These are phyloP conservation scores for Hirtodrosophila alboralis DNA, from an alignment of 2,888 invertebrate genomes.

Conservation along the genomic window DNA sequence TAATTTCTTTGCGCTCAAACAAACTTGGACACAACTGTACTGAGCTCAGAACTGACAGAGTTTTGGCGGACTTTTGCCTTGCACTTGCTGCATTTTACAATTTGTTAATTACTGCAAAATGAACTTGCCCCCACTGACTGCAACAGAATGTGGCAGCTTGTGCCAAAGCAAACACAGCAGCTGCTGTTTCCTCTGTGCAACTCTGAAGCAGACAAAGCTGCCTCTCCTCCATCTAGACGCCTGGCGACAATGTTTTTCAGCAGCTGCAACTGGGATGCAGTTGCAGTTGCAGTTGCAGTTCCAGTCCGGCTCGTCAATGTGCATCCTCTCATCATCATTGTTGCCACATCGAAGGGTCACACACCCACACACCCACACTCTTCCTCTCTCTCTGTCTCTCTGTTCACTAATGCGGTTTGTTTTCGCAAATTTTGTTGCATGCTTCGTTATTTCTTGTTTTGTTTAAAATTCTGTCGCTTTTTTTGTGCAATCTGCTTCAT, in stretches of 20 bases:
- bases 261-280: slow-evolving; percentile 31
- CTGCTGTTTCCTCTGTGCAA: slow-evolving; percentile 61
- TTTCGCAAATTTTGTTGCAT: slow-evolving; percentile 59
- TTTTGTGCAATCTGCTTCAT: slow-evolving; percentile 54
- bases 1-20: slow-evolving; percentile 65
- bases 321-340: slow-evolving; percentile 64
- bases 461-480: slow-evolving; percentile 58
- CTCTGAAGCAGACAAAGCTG: slow-evolving; percentile 30
- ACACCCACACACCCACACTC: slow-evolving; percentile 13
- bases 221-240: slow-evolving; percentile 6
- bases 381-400: slow-evolving; percentile 3
- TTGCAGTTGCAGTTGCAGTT: too few relatives aligned
- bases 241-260: slow-evolving; percentile 63
- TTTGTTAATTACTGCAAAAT: slow-evolving; percentile 77
- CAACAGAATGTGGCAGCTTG: too few relatives aligned
- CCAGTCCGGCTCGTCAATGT: slow-evolving; percentile 10
- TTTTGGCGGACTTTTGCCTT: slow-evolving; percentile 39
- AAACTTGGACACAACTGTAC: slow-evolving; percentile 63
- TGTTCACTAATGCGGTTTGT: slow-evolving; percentile 74
- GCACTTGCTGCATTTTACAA: slow-evolving; percentile 58
- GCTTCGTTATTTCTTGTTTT: slow-evolving; percentile 71
- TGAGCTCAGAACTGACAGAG: slow-evolving; percentile 46
- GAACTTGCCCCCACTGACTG: slow-evolving; percentile 62
- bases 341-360: slow-evolving; percentile 31
- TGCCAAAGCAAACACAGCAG: slow-evolving; percentile 64